Conservation (phyloP, 2,797 vertebrate genomes). For the Lateolabrax maculatus region DNA sequence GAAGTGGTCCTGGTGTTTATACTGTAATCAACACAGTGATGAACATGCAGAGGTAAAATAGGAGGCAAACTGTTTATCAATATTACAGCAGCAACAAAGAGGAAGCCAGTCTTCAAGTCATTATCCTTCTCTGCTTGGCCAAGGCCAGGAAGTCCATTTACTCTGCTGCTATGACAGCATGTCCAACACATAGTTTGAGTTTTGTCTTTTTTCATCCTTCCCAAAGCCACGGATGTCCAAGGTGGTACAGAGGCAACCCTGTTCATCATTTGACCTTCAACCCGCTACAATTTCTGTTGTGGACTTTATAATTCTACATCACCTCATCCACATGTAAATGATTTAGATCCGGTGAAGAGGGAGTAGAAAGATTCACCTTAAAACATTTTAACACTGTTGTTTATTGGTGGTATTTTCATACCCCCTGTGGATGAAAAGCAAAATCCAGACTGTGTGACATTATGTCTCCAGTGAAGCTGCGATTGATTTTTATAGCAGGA, state of each 20-base stretch:
- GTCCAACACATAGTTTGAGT: conserved; percentile 9
- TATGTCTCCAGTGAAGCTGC: conserved; percentile 28
- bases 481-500: conserved; percentile 48
- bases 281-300: background rate
- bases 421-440: conserved; percentile 15
- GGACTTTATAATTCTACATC: background rate
- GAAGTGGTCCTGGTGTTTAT: background rate
- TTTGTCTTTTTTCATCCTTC: background rate
- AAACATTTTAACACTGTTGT: conserved; percentile 18
- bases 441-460: conserved; percentile 34
- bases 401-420: conserved; percentile 41
- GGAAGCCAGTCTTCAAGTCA: background rate
- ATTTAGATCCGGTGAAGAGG: background rate
- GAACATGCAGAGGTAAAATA: conserved; percentile 4
- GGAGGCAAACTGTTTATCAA: conserved; percentile 19
- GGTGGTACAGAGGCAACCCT: conserved; percentile 5
- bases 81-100: conserved; percentile 11
- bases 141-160: background rate
- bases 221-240: background rate
- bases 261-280: conserved; percentile 13
- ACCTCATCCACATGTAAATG: conserved; percentile 3
- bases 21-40: background rate
- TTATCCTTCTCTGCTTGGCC: background rate
- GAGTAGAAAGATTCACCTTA: conserved; percentile 4
- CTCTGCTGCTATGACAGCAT: background rate